A percentile compares a stretch with the other conserved stretches of the same genome.
These are phyloP conservation scores for Nomia melanderi DNA, from an alignment of 1,140 invertebrate genomes.

Conservation along the genomic window DNA sequence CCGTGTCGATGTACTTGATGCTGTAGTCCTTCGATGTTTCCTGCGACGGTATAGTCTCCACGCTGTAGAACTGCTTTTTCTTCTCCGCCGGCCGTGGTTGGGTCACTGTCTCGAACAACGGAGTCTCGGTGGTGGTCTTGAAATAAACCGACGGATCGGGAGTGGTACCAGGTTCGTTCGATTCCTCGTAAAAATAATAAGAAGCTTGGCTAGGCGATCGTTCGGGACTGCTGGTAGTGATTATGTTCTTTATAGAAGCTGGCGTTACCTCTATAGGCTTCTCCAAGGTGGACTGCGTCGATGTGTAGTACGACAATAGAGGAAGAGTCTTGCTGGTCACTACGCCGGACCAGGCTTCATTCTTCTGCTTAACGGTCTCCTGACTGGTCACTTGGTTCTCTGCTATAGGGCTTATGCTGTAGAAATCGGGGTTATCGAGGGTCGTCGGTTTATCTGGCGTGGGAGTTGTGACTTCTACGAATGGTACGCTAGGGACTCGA, in stretches of 20 bases:
- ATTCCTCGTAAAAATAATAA: slow-evolving; percentile 79
- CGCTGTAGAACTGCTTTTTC: slow-evolving; percentile 71
- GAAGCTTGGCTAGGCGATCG: slow-evolving; percentile 70
- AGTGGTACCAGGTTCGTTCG: slow-evolving; percentile 70
- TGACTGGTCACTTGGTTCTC: slow-evolving; percentile 53
- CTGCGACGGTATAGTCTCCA: slow-evolving; percentile 63
- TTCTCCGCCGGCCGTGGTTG: slow-evolving; percentile 30
- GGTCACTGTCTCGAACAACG: slow-evolving; percentile 62
- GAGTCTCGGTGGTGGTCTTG: slow-evolving; percentile 67
- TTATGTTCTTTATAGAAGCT: slow-evolving; percentile 60
- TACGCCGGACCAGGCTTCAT: slow-evolving; percentile 61
- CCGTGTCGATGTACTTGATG: slow-evolving; percentile 69
- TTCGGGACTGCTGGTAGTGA: slow-evolving; percentile 59
- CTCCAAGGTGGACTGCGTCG: slow-evolving; percentile 80
- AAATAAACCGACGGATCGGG: slow-evolving; percentile 65
- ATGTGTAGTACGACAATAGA: slow-evolving; percentile 83
- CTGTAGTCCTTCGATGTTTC: slow-evolving; percentile 64
- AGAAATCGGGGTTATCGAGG: slow-evolving; percentile 58
- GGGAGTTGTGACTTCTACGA: slow-evolving; percentile 64
- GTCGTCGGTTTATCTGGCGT: slow-evolving; percentile 59
- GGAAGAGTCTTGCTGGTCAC: slow-evolving; percentile 82
- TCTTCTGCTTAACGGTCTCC: slow-evolving; percentile 49
- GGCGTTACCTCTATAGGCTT: slow-evolving; percentile 75
- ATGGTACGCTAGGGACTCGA: slow-evolving; percentile 18
- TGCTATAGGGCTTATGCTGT: slow-evolving; percentile 57